A percentile compares a stretch with the other conserved stretches of the same genome.
These are phyloP conservation scores for Chaenodraco wilsoni DNA, from an alignment of 2,797 vertebrate genomes.

Conservation along the genomic window DNA sequence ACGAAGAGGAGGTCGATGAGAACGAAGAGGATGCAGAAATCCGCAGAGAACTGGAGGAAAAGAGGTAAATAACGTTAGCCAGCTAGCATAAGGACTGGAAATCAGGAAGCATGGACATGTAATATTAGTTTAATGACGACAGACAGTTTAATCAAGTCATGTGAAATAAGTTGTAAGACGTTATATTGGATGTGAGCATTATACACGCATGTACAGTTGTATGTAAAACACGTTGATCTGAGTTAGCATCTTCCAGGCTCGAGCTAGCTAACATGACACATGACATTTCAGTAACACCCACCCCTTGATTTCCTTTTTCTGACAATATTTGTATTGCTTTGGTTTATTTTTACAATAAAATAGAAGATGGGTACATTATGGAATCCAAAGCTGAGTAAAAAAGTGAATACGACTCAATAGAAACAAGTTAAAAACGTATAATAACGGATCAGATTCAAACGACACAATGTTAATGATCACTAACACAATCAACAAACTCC, in stretches of 20 bases:
- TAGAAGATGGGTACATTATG: too few relatives aligned
- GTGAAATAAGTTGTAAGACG: neutral
- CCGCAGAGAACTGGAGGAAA: slow-evolving; percentile 85
- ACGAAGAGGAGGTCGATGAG: slow-evolving; percentile 82
- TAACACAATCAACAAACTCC: too few relatives aligned
- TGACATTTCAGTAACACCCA: slow-evolving; percentile 13
- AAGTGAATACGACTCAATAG: too few relatives aligned
- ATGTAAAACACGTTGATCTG: neutral
- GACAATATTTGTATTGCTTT: too few relatives aligned
- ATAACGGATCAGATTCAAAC: too few relatives aligned
- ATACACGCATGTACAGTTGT: neutral
- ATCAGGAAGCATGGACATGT: neutral
- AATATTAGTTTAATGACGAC: neutral
- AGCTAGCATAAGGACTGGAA: slow-evolving; percentile 18
- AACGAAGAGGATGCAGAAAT: slow-evolving; percentile 86
- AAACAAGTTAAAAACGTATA: too few relatives aligned
- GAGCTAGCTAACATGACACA: slow-evolving; percentile 50
- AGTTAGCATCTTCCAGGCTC: neutral
- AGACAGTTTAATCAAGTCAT: neutral
- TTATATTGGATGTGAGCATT: neutral
- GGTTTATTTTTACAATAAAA: too few relatives aligned
- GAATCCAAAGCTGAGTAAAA: too few relatives aligned
- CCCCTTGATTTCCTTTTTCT: too few relatives aligned
- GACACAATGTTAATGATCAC: too few relatives aligned
- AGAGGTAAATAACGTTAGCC: slow-evolving; percentile 80